Evolutionary conservation across 2,113 vertebrate genomes (phyloP).

Genomic region (Tapirus terrestris): DNA sequence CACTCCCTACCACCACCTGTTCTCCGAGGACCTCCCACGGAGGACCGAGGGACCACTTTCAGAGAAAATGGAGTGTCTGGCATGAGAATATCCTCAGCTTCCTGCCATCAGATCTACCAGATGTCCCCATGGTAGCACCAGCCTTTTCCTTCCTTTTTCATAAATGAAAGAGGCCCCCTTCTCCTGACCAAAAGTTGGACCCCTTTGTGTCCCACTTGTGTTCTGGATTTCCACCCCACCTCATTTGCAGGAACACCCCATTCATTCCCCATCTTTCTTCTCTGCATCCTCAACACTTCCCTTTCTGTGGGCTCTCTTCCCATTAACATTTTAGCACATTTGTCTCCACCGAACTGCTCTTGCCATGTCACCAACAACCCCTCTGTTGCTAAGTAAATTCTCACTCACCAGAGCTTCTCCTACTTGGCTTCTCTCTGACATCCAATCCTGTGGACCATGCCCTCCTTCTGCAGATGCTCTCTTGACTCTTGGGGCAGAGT

Average conservation of each 20-base stretch:
- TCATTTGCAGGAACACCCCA: not conserved
- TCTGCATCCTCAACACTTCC: not conserved
- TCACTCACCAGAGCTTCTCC: not conserved
- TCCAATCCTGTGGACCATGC: not conserved
- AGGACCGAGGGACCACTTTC: no score
- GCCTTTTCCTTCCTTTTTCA: not conserved
- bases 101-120: not conserved
- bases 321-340: not conserved
- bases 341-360: not conserved
- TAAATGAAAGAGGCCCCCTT: not conserved
- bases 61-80: not conserved
- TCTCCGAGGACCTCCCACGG: not conserved
- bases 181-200: not conserved
- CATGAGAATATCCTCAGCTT: not conserved
- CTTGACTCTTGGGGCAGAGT: not conserved
- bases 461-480: not conserved
- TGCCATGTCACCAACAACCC: rapidly evolving
- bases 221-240: not conserved
- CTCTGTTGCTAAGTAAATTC: not conserved
- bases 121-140: not conserved
- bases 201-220: no score
- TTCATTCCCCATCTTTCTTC: not conserved
- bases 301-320: not conserved
- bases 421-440: not conserved
- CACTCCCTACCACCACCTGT: not conserved